Base-by-base conservation (phyloP, 2,113 vertebrate species). In the Egretta garzetta region DNA sequence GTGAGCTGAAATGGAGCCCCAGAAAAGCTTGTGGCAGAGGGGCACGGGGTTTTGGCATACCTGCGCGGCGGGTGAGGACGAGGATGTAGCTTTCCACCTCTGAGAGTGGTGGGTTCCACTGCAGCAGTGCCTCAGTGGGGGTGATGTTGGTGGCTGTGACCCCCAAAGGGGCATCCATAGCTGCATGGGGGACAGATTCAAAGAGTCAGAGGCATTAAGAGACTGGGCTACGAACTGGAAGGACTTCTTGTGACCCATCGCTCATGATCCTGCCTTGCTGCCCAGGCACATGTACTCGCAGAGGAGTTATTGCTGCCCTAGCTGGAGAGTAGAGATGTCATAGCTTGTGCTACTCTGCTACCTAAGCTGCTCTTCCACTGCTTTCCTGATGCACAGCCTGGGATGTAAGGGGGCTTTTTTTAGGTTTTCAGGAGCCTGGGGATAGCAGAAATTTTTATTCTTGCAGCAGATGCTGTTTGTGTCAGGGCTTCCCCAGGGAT, bases 81-180 rank as follows among this genome's bases (percentile, higher is more conserved):
- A 99, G 97, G 79, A 99, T 97, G 0, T 99, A 99, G 97, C 98
- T 99, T 95, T 99, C 99, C 64, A 99, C 99, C 6, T 96, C 98
- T 4, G 99, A 98, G 49, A 98, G 67, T 0, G 99, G 99, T 0
- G 99, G 97, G 52, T 97, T 99, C 99, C 99, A 99, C 88, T 98
- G 98, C 84, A 99, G 97, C 96, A 99, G 96, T 2, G 98, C 99
- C 97, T 98, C 99, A 0, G 99, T 99, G 24, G 99, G 99, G 22
- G 99, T 99, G 96, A 99, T 96, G 75, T 99, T 99, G 71, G 99
- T 98, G 41, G 99, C 99, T 0, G 96, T 98, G 97, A 99, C 98
- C 80, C 98, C 99, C 70, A 98, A 85, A 5, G 99, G 99, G 85
- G 98, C 98, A 96, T 99, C 99, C 99, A 99, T 99, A 9, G 99